Conservation (phyloP, 2,888 invertebrate species). For the Cremastobaeus sp. region DNA sequence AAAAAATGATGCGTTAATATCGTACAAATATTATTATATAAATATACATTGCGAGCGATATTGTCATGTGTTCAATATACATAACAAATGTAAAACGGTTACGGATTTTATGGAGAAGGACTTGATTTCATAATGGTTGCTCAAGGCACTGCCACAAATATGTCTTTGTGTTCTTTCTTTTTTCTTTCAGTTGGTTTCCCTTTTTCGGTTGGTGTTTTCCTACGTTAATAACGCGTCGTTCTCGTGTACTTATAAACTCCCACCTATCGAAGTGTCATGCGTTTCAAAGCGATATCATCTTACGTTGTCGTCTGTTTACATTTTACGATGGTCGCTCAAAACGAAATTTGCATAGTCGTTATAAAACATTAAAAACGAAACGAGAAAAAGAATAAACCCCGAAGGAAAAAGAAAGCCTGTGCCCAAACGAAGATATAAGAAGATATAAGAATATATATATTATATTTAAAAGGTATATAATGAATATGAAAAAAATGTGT, state of each 20-base stretch:
- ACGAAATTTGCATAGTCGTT: constrained; percentile 29
- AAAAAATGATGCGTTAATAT: constrained; percentile 69
- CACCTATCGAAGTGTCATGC: neutral
- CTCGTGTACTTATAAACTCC: constrained; percentile 33
- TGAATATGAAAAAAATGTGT: constrained; percentile 75
- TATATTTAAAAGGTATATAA: constrained; percentile 66
- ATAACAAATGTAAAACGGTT: constrained; percentile 64
- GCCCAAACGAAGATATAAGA: constrained; percentile 67
- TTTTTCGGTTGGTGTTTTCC: constrained; percentile 61
- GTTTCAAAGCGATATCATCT: neutral
- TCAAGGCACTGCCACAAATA: constrained; percentile 77
- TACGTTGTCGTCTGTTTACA: constrained; percentile 10
- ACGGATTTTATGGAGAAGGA: constrained; percentile 63
- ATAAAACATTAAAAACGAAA: constrained; percentile 42
- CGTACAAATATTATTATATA: constrained; percentile 72
- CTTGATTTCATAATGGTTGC: constrained; percentile 75
- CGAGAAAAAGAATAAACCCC: constrained; percentile 58
- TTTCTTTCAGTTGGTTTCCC: constrained; percentile 42
- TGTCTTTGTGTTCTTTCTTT: constrained; percentile 64
- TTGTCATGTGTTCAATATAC: constrained; percentile 76
- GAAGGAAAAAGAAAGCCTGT: constrained; percentile 66
- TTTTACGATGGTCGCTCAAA: constrained; percentile 53
- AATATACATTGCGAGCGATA: constrained; percentile 71
- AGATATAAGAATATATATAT: constrained; percentile 58
- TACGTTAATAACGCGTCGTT: constrained; percentile 14